A percentile compares a stretch with the other conserved stretches of the same genome.
phyloP scores from a whole-genome alignment of 2,113 vertebrate genomes.

The Saccopteryx bilineata region DNA sequence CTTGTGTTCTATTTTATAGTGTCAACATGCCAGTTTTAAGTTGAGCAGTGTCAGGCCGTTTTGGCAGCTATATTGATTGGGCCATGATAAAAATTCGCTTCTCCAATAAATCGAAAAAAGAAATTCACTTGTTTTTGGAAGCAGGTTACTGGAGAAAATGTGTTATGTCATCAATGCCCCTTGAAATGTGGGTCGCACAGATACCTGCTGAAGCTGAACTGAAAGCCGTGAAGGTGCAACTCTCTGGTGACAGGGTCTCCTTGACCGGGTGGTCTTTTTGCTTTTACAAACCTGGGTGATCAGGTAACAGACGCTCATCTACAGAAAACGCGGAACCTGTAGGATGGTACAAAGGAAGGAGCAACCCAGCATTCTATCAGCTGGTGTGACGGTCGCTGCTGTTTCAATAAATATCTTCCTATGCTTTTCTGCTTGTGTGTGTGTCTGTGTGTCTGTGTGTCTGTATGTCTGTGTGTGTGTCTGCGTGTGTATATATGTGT shows the following conservation, averaged over 20 bases:
- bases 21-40: rapidly evolving
- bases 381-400: rapidly evolving
- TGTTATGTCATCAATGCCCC: neutral
- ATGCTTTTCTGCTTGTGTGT: neutral
- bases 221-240: neutral
- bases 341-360: neutral
- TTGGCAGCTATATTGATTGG: neutral
- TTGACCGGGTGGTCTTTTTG: neutral
- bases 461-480: rapidly evolving
- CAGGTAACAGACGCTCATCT: neutral
- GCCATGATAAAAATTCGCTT: neutral
- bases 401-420: neutral
- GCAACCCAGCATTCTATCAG: too few species aligned
- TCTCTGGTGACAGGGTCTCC: rapidly evolving
- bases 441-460: rapidly evolving
- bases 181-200: neutral
- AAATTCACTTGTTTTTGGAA: neutral
- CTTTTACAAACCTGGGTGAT: neutral
- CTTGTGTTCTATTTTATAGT: neutral
- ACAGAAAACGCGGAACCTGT: neutral
- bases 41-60: neutral
- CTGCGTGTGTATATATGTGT: neutral
- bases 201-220: neutral
- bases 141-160: neutral
- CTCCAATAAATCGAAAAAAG: too few species aligned